These are phyloP conservation scores for Tokudaia muenninki DNA, from an alignment of 2,797 vertebrate species.

Conservation along the genomic window DNA sequence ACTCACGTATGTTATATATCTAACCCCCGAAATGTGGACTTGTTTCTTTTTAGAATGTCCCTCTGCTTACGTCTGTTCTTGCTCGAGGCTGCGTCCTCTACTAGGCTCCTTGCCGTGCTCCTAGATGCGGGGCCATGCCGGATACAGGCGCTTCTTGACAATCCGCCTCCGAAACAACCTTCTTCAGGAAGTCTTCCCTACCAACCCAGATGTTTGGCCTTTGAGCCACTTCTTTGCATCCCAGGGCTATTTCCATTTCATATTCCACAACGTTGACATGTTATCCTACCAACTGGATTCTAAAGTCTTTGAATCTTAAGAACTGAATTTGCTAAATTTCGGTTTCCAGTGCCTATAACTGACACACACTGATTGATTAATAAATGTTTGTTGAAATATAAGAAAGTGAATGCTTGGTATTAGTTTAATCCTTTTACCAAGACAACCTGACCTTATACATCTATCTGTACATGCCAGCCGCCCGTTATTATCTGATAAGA, in stretches of 20 bases:
- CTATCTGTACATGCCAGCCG: background rate
- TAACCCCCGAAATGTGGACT: background rate
- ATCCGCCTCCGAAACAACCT: background rate
- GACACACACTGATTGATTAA: background rate
- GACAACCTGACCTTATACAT: background rate
- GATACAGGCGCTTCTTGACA: background rate
- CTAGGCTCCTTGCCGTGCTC: no score
- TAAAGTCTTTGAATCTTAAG: background rate
- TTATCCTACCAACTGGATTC: background rate
- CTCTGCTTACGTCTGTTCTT: background rate
- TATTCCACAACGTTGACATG: background rate
- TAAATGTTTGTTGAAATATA: background rate
- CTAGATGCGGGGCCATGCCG: background rate
- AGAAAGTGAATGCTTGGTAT: background rate
- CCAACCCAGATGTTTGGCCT: background rate
- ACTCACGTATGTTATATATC: background rate
- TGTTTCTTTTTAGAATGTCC: background rate
- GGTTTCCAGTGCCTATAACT: background rate
- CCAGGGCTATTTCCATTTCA: background rate
- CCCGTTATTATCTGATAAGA: background rate
- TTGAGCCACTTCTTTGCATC: background rate
- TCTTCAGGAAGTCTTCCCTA: background rate
- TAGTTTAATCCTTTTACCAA: background rate
- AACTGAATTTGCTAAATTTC: background rate
- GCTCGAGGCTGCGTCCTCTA: background rate